A percentile compares a stretch with the other conserved stretches of the same genome.
Evolutionary conservation across 37 sponge, comb jelly and placozoan species (phyloP).

Genomic region (Ianthella basta): DNA sequence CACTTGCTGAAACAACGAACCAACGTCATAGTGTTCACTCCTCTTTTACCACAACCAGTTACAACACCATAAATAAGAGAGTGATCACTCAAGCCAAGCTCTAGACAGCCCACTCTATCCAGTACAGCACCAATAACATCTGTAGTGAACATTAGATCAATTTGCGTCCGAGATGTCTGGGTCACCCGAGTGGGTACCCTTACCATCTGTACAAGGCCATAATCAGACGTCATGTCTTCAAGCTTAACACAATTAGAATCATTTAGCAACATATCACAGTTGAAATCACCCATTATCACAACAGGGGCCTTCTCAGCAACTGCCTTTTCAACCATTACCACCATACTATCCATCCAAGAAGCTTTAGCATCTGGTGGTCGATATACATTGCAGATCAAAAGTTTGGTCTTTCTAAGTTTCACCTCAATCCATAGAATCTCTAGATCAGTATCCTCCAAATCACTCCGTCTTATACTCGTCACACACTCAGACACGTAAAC

Average conservation of each 20-base stretch:
- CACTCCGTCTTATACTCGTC: constrained; percentile 3
- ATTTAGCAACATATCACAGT: constrained; percentile 7
- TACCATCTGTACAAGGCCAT: constrained; percentile 5
- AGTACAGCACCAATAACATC: neutral
- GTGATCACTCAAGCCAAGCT: constrained; percentile 35
- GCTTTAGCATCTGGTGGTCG: constrained; percentile 25
- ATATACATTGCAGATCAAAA: constrained; percentile 18
- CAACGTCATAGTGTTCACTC: neutral
- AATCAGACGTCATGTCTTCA: constrained; percentile 1
- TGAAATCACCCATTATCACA: constrained; percentile 39
- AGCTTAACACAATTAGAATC: too few species aligned
- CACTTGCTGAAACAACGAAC: constrained; percentile 13
- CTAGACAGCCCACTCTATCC: neutral
- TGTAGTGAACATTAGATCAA: neutral
- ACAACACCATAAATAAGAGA: constrained; percentile 22
- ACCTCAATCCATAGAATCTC: constrained; percentile 40
- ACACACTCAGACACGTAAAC: constrained; percentile 38
- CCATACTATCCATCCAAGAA: constrained; percentile 23
- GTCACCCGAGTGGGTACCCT: constrained; percentile 32
- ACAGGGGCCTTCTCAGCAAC: constrained; percentile 17
- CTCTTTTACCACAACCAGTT: neutral
- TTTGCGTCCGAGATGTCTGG: neutral
- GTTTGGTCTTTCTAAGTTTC: neutral
- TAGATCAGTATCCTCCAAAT: constrained; percentile 16
- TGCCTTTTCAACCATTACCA: neutral